Evolutionary conservation across 2,888 invertebrate species (phyloP).

Genomic region (Asteroscopus sphinx): DNA sequence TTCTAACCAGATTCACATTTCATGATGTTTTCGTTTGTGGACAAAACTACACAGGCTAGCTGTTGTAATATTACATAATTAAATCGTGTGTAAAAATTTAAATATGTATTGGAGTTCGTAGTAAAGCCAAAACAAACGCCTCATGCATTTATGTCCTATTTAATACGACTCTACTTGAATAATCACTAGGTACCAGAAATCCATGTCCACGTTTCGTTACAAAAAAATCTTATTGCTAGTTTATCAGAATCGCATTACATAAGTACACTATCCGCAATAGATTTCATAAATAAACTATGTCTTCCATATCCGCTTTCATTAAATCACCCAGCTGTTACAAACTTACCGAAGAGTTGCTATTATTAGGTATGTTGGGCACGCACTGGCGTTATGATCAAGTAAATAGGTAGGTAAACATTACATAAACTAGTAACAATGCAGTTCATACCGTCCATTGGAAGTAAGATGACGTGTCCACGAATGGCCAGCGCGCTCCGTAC

Average conservation of each 20-base stretch:
- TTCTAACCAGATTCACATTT: too few relatives aligned
- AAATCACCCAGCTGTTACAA: slow-evolving; percentile 62
- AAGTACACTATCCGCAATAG: slow-evolving; percentile 58
- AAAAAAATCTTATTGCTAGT: slow-evolving; percentile 14
- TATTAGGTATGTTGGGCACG: slow-evolving; percentile 59
- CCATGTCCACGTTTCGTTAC: slow-evolving; percentile 14
- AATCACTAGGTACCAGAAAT: slow-evolving; percentile 4
- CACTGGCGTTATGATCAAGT: slow-evolving; percentile 55
- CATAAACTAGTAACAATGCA: slow-evolving; percentile 62
- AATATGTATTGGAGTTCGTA: too few relatives aligned
- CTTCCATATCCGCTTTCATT: slow-evolving; percentile 67
- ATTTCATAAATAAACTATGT: slow-evolving; percentile 60
- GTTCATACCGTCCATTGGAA: slow-evolving; percentile 92
- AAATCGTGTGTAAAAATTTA: too few relatives aligned
- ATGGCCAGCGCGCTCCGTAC: slow-evolving; percentile 91
- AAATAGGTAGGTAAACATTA: slow-evolving; percentile 59
- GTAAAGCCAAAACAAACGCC: too few relatives aligned
- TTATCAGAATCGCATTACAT: slow-evolving; percentile 56
- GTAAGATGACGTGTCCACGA: slow-evolving; percentile 91
- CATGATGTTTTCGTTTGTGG: too few relatives aligned
- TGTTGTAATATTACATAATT: too few relatives aligned
- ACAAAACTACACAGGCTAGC: too few relatives aligned
- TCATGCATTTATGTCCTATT: not conserved
- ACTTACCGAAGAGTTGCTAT: slow-evolving; percentile 61
- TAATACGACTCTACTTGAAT: not conserved